Percentiles rank a stretch among this genome's conserved stretches.
Conservation (phyloP, 2,113 vertebrate species). For the Lepisosteus oculatus region DNA sequence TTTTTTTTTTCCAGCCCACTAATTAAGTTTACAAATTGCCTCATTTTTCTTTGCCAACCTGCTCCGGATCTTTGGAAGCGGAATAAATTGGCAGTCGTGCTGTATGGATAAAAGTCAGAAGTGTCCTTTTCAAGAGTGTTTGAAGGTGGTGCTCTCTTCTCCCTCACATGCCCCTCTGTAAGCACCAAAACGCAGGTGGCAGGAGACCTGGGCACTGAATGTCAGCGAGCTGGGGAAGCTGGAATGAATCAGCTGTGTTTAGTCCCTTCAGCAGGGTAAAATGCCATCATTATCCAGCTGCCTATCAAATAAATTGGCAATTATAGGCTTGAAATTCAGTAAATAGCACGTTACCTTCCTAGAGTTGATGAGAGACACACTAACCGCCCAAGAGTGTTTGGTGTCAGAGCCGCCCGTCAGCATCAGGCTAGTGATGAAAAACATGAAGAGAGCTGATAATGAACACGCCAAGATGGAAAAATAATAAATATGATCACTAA, state of each 20-base stretch:
- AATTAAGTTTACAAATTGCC: constrained; percentile 91
- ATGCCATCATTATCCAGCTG: constrained; percentile 99
- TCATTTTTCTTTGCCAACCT: constrained; percentile 67
- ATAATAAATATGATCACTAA: constrained; percentile 56
- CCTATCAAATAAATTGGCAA: constrained; percentile 99
- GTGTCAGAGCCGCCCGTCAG: constrained; percentile 66
- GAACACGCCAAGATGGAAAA: constrained; percentile 59
- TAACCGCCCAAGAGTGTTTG: constrained; percentile 71
- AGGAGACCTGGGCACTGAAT: constrained; percentile 78
- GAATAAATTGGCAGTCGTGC: constrained; percentile 86
- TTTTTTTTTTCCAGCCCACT: constrained; percentile 68
- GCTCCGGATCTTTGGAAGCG: constrained; percentile 52
- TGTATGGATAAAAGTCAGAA: constrained; percentile 76
- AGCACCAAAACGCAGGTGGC: constrained; percentile 58
- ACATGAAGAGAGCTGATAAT: constrained; percentile 72
- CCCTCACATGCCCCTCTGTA: constrained; percentile 54
- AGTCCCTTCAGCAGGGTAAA: constrained; percentile 92
- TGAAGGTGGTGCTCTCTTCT: constrained; percentile 64
- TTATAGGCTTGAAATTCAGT: constrained; percentile 94
- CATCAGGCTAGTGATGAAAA: constrained; percentile 74
- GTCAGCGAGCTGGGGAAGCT: constrained; percentile 79
- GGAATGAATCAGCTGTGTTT: constrained; percentile 85
- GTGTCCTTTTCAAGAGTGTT: constrained; percentile 72
- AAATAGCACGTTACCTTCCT: constrained; percentile 89
- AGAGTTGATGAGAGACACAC: constrained; percentile 78